Evolutionary conservation across 2,888 invertebrate genomes (phyloP).

Genomic region (Dynastes grantii): DNA sequence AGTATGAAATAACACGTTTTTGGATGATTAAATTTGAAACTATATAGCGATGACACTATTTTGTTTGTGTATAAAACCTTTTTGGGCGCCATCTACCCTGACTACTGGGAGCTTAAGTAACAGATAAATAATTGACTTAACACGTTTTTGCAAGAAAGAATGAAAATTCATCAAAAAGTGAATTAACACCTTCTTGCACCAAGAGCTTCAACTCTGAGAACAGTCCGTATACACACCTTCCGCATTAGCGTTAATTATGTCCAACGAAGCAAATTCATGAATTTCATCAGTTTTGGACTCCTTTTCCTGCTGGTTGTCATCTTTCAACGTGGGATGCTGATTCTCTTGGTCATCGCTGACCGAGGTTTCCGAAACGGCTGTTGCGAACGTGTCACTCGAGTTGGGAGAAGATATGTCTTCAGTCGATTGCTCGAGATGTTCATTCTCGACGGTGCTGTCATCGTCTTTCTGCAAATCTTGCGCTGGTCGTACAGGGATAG

Average conservation of each 20-base stretch:
- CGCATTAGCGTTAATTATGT: conserved; percentile 73
- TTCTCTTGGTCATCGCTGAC: conserved; percentile 48
- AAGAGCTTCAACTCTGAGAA: no score
- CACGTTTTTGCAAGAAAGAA: no score
- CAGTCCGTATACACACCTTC: conserved; percentile 59
- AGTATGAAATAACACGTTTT: no score
- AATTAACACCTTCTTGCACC: no score
- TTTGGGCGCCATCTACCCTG: no score
- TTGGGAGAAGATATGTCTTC: background rate
- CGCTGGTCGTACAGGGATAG: background rate
- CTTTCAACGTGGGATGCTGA: no score
- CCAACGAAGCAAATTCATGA: conserved; percentile 72
- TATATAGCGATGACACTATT: no score
- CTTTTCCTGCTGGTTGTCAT: background rate
- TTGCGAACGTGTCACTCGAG: conserved; percentile 44
- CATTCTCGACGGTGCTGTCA: background rate
- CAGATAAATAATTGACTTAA: no score
- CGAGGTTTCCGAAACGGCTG: conserved; percentile 8
- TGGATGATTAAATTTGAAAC: no score
- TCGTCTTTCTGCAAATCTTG: background rate
- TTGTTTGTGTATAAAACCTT: no score
- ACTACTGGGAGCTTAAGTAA: no score
- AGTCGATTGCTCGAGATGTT: background rate
- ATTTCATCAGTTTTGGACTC: conserved; percentile 55
- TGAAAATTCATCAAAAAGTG: no score